phyloP scores from a whole-genome alignment of 2,888 invertebrate genomes.

The Gortyna flavago region DNA sequence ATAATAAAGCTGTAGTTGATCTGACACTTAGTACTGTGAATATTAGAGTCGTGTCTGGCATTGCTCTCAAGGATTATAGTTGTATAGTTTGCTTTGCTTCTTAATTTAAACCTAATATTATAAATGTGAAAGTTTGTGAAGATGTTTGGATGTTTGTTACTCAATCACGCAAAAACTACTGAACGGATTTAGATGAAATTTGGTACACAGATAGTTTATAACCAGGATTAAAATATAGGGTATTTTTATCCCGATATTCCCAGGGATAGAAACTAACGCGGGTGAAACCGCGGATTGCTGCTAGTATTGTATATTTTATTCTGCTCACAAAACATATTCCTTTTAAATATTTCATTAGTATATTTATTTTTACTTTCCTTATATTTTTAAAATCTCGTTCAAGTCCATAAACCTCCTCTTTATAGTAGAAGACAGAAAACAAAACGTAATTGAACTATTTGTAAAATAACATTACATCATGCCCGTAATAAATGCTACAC shows the following conservation, averaged over 20 bases:
- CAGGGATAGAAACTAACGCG: too few relatives aligned
- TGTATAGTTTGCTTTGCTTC: not conserved
- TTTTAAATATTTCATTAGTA: not conserved
- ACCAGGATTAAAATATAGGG: too few relatives aligned
- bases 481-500: too few relatives aligned
- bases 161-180: too few relatives aligned
- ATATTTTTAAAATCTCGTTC: not conserved
- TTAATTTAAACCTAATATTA: too few relatives aligned
- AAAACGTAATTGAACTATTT: not conserved
- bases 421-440: not conserved
- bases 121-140: too few relatives aligned
- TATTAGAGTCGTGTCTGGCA: slow-evolving; percentile 1
- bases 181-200: too few relatives aligned
- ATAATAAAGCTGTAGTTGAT: slow-evolving; percentile 10
- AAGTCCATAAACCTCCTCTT: too few relatives aligned
- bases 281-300: too few relatives aligned
- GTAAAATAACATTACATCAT: not conserved
- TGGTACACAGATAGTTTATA: too few relatives aligned
- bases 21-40: not conserved
- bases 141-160: too few relatives aligned
- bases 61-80: not conserved
- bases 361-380: not conserved
- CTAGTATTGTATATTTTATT: not conserved
- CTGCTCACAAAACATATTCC: not conserved
- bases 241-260: too few relatives aligned